Conservation (phyloP, 2,888 invertebrate genomes). For the Zaprionus bogoriensis region DNA sequence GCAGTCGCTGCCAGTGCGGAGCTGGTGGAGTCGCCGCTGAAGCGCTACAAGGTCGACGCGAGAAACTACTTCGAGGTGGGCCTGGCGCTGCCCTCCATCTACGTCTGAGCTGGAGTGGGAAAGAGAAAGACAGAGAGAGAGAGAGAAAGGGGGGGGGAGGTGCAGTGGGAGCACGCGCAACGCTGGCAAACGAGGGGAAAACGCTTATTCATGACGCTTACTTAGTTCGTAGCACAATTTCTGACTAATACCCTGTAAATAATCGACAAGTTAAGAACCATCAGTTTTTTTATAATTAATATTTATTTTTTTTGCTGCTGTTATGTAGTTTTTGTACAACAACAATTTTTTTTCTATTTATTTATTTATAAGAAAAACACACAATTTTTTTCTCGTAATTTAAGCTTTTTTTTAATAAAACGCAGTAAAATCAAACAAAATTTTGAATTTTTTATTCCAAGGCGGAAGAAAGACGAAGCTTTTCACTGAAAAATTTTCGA, state of each 20-base stretch:
- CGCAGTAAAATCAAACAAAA: conserved; percentile 37
- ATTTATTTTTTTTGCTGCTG: conserved; percentile 64
- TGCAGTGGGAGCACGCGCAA: not conserved
- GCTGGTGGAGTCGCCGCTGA: conserved; percentile 69
- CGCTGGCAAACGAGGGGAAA: conserved; percentile 72
- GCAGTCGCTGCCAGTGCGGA: conserved; percentile 1
- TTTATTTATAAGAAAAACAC: conserved; percentile 23
- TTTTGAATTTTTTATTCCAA: not conserved
- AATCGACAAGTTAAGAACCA: no score
- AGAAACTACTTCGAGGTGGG: conserved; percentile 81
- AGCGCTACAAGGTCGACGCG: conserved; percentile 73
- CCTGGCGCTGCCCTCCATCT: conserved; percentile 80
- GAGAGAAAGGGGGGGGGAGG: not conserved
- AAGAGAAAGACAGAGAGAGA: not conserved
- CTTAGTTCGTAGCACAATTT: conserved; percentile 72
- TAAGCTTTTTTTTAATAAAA: conserved; percentile 51
- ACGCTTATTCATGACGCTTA: conserved; percentile 80
- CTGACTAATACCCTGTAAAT: conserved; percentile 31
- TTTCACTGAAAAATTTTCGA: no score
- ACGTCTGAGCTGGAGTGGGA: conserved; percentile 57
- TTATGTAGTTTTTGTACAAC: conserved; percentile 72
- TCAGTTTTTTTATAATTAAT: conserved; percentile 4
- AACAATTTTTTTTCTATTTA: conserved; percentile 55
- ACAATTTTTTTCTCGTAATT: conserved; percentile 22
- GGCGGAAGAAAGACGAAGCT: no score